Evolutionary conservation across 2,797 vertebrate genomes (phyloP), one percentile per base, ranked within the genome.

Genomic region (Sparus aurata): DNA sequence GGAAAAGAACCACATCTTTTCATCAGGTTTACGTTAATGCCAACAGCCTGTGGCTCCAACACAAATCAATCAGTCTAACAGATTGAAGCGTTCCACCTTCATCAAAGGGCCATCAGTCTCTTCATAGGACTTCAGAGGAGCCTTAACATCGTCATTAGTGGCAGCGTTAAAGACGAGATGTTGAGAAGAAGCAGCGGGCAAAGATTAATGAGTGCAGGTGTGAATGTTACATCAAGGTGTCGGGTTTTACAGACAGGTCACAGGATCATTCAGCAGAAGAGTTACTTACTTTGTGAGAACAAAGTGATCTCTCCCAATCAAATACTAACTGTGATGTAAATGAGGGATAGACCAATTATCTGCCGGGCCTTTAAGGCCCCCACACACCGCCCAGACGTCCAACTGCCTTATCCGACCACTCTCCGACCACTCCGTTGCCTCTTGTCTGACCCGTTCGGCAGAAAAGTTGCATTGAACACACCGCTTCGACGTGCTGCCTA

Each of bases 11-110:
- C 20, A 69, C 67, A 71, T 50, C 1, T 43, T 72, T 54, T 65
- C 59, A 54, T 23, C 17, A 9, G n/a, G 64, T 60, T 79, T 47
- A 50, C 4, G 12, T 85, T 82, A 59, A 52, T 30, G 61, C 47
- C 75, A 69, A 84, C 60, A 43, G 63, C 86, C 88, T 66, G 70
- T 13, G 57, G 90, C 87, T 50, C 43, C 1, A 63, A 77, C 69
- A 72, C 73, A 84, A 83, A 91, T 89, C 87, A 85, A 78, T 92
- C 87, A 85, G 15, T 59, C 38, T 45, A 52, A 70, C 53, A 23
- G 58, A 47, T 58, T 50, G 70, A 75, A 50, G 59, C 59, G 45
- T 82, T 50, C 57, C 22, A 25, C 13, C 67, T 57, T 73, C 83
- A 87, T 89, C 87, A 92, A 91, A 91, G 75, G 73, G 43, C 63